A percentile compares a stretch with the other conserved stretches of the same genome.
These are phyloP conservation scores for Idaea aversata DNA, from an alignment of 2,888 invertebrate genomes.

Conservation along the genomic window DNA sequence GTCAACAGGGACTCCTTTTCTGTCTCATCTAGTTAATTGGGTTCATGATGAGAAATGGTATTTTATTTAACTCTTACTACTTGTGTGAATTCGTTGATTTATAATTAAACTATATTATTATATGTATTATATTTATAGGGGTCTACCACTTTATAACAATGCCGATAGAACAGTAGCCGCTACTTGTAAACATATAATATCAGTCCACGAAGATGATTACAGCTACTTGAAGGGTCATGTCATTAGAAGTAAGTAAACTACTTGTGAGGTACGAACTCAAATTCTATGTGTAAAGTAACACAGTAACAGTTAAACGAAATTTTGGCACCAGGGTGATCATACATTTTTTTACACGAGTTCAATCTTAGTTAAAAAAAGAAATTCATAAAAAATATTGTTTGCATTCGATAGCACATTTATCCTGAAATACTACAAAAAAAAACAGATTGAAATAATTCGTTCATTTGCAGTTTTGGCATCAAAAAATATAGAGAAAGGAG, in stretches of 20 bases:
- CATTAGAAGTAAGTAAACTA: not conserved
- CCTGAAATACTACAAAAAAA: too few species aligned
- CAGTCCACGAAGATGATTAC: not conserved
- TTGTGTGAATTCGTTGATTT: not conserved
- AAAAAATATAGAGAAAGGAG: too few species aligned
- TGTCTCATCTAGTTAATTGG: constrained; percentile 90
- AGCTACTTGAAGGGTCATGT: not conserved
- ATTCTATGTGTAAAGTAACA: too few species aligned
- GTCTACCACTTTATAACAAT: not conserved
- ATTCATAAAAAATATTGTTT: too few species aligned
- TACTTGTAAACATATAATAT: not conserved
- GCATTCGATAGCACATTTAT: too few species aligned
- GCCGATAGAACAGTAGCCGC: not conserved
- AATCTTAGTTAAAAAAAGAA: too few species aligned
- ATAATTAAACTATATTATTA: not conserved
- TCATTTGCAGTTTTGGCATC: too few species aligned
- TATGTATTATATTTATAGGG: not conserved
- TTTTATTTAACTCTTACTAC: not conserved
- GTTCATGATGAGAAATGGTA: constrained; percentile 86
- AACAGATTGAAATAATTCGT: too few species aligned
- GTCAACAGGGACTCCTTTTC: constrained; percentile 88
- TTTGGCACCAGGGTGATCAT: too few species aligned
- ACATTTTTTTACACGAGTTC: too few species aligned
- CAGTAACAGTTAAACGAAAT: too few species aligned
- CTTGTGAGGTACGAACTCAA: too few species aligned